These are phyloP conservation scores for Pheosia gnoma DNA, from an alignment of 2,888 invertebrate genomes.

Conservation along the genomic window DNA sequence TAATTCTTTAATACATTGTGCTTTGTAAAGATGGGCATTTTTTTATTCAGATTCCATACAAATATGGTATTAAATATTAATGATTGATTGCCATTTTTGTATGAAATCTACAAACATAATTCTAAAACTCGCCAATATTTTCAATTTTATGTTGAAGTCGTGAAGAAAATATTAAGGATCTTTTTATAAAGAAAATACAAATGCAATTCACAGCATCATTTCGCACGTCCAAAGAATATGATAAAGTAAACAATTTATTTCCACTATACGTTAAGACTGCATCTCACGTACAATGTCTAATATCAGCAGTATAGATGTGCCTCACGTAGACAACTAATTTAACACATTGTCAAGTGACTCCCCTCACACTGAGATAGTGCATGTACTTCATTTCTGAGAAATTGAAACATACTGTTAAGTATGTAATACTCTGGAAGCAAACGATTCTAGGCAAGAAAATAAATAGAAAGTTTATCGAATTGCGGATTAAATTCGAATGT, in stretches of 20 bases:
- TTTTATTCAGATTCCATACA: no score
- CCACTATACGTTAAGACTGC: conserved; percentile 34
- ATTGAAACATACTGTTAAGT: conserved; percentile 48
- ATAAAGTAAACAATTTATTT: conserved; percentile 33
- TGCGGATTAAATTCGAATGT: background rate
- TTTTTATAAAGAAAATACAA: no score
- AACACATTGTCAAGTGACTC: conserved; percentile 59
- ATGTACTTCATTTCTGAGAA: conserved; percentile 51
- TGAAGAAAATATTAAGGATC: background rate
- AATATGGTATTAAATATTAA: no score
- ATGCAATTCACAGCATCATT: background rate
- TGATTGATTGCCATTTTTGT: no score
- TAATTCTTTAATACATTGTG: no score
- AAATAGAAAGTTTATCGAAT: conserved; percentile 17
- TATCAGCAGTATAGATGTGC: conserved; percentile 58
- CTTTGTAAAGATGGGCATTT: no score
- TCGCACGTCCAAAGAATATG: conserved; percentile 3
- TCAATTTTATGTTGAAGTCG: no score
- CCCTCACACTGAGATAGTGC: conserved; percentile 34
- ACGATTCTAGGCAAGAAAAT: conserved; percentile 21
- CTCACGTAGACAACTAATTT: conserved; percentile 70
- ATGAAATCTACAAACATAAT: no score
- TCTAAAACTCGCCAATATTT: no score
- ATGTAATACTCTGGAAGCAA: conserved; percentile 16
- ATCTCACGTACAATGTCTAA: conserved; percentile 42